A percentile compares a stretch with the other conserved stretches of the same genome.
These are phyloP conservation scores for Epicauta chinensis DNA, from an alignment of 1,140 invertebrate genomes.

Conservation along the genomic window DNA sequence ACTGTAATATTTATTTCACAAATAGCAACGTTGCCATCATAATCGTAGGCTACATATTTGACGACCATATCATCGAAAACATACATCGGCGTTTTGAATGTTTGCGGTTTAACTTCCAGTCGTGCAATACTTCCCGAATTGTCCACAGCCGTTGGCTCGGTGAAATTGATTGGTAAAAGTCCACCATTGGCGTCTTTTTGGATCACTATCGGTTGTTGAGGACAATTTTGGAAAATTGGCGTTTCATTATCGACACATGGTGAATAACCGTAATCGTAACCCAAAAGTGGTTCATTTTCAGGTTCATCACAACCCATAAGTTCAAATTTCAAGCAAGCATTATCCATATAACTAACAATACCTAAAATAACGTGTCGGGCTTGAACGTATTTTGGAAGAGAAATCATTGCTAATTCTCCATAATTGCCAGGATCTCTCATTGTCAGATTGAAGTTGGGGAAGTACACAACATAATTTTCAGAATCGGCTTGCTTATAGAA, in stretches of 20 bases:
- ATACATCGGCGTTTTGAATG: slow-evolving; percentile 82
- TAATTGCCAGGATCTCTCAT: slow-evolving; percentile 91
- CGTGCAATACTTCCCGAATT: slow-evolving; percentile 91
- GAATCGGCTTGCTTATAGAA: slow-evolving; percentile 92
- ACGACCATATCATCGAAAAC: slow-evolving; percentile 89
- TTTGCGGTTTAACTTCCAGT: slow-evolving; percentile 83
- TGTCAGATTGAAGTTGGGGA: slow-evolving; percentile 91
- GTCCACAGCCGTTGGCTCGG: slow-evolving; percentile 85
- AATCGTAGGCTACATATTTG: slow-evolving; percentile 93
- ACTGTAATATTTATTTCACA: slow-evolving; percentile 95
- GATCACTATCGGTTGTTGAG: slow-evolving; percentile 84
- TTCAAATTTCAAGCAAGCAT: slow-evolving; percentile 94
- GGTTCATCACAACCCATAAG: slow-evolving; percentile 91
- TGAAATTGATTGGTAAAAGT: slow-evolving; percentile 83
- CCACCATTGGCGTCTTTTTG: slow-evolving; percentile 81
- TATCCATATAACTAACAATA: slow-evolving; percentile 94
- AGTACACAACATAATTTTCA: slow-evolving; percentile 94
- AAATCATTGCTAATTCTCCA: slow-evolving; percentile 92
- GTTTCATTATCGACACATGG: slow-evolving; percentile 95
- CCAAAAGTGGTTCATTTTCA: slow-evolving; percentile 68
- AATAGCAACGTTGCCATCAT: slow-evolving; percentile 94
- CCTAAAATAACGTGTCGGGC: slow-evolving; percentile 89
- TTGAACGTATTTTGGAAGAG: slow-evolving; percentile 85
- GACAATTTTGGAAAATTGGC: slow-evolving; percentile 93
- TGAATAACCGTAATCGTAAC: slow-evolving; percentile 91